Evolutionary conservation across 2,113 vertebrate genomes (phyloP), one percentile per base, ranked within the genome.

Genomic region (Nibea albiflora): DNA sequence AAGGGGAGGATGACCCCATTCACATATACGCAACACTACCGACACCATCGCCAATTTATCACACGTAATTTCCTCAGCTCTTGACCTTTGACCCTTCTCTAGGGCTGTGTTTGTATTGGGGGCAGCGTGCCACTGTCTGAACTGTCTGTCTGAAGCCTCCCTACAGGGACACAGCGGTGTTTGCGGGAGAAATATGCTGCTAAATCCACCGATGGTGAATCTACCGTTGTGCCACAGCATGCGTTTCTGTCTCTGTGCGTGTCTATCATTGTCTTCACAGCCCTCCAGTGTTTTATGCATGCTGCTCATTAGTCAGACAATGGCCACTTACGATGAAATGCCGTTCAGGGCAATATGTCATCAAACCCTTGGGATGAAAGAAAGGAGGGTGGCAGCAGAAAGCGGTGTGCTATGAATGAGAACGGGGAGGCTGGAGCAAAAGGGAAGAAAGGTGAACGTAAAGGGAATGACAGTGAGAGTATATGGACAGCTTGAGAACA

Each of bases 301-400:
- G 82, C 84, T 81, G 76, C 81, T 92, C 89, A 92, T 94, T 92
- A 93, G 80, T 76, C 53, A 88, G 75, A 90, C 90, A 91, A 90
- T 86, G 78, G 80, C 76, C 83, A 81, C 81, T 88, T 85, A 77
- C 50, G 64, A 87, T 77, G 73, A 85, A 77, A 86, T 86, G 83
- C 19, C 69, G 5, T 71, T 81, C 78, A 64, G 89, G 84, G 81
- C 88, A 85, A 85, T 92, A 88, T 91, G 86, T 88, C 85, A 85
- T 71, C 31, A 65, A 85, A 82, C 82, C 85, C 80, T 42, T 49
- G 71, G 80, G 88, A 80, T 67, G 61, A 73, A 73, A 83, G 68
- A 73, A 39, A 54, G 49, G 61, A 81, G 63, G 49, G 75, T 62
- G 61, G 86, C 46, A 68, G 79, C 60, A 64, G 64, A 75, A 71